Base-by-base conservation (phyloP, 2,797 vertebrate genomes). In the Petrocephalus schoutedeni region DNA sequence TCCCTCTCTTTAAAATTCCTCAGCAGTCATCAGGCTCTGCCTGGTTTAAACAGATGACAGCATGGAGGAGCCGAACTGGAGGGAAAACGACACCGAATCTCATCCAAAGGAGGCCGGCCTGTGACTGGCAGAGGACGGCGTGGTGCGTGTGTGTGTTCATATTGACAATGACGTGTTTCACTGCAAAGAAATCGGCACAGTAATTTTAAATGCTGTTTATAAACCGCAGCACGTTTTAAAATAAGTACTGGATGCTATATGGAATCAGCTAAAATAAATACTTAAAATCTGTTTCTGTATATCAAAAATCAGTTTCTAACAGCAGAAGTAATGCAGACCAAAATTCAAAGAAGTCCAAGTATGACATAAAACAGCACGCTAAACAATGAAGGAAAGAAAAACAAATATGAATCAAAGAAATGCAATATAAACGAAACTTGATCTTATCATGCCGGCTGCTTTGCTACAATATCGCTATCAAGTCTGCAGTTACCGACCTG, bases 11-110 rank as follows among this genome's bases (percentile, higher is more conserved):
- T 84, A n/a, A 84, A 56, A 23, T 84, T 49, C 82, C 51, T 54
- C 82, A 85, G 82, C 82, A 54, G 49, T 54, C 23, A 85, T 85
- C 82, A 53, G 53, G 49, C 45, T 85, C 80, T 53, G 4, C 3
- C 21, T 85, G 49, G 82, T 54, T 85, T 54, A 85, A 85, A 23
- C 82, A 56, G 82, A 85, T 85, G 82, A 85, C 49, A 51, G 82
- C 28, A 56, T 85, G 82, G 21, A 16, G 28, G 49, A 16, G 23
- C 51, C 12, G n/a, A 53, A 54, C n/a, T 54, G 82, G 41, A 49
- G 41, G 36, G 45, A 83, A 49, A 21, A 51, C 51, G 80, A 56
- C 21, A 80, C 74, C 49, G 74, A 49, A 80, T 80, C 74, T 49
- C 74, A 80, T 80, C 41, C 74, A 45, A 49, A 19, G 41, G 36